phyloP scores from a whole-genome alignment of 1,140 invertebrate genomes.

The Medauroidea extradentata region DNA sequence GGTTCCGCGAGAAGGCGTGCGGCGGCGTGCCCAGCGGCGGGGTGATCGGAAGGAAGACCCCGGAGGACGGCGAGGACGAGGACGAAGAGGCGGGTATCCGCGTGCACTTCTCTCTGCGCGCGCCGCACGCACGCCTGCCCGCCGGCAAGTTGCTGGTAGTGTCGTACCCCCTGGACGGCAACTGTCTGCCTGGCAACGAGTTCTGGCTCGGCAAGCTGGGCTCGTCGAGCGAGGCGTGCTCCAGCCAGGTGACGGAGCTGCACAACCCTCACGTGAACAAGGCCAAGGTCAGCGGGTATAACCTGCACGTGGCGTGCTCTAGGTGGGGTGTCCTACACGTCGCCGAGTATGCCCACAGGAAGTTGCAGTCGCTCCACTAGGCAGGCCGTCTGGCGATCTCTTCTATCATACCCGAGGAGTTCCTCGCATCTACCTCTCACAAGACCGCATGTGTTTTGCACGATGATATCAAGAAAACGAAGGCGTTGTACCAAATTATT shows the following conservation, averaged over 20 bases:
- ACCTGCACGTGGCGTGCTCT: conserved; percentile 47
- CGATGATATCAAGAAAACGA: no score
- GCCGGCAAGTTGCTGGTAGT: conserved; percentile 54
- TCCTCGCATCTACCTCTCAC: no score
- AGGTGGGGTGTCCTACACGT: conserved; percentile 48
- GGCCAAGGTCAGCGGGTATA: conserved; percentile 41
- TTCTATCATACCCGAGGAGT: no score
- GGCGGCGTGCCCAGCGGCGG: conserved; percentile 38
- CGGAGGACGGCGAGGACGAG: conserved; percentile 39
- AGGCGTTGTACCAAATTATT: no score
- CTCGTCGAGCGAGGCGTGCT: conserved; percentile 51
- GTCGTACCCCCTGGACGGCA: conserved; percentile 63
- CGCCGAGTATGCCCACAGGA: conserved; percentile 41
- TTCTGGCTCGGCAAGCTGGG: conserved; percentile 40
- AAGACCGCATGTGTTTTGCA: no score
- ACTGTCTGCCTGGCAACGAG: conserved; percentile 53
- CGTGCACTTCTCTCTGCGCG: conserved; percentile 41
- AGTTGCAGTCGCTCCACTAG: background rate
- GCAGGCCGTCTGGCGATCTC: no score
- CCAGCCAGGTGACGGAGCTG: conserved; percentile 52
- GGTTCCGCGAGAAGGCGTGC: conserved; percentile 39
- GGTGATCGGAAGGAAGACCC: conserved; percentile 16
- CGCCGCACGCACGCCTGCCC: conserved; percentile 41
- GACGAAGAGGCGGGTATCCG: conserved; percentile 7
- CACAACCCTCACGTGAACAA: conserved; percentile 54